Conservation (phyloP, 2,113 vertebrate species). For the Sialia sialis region DNA sequence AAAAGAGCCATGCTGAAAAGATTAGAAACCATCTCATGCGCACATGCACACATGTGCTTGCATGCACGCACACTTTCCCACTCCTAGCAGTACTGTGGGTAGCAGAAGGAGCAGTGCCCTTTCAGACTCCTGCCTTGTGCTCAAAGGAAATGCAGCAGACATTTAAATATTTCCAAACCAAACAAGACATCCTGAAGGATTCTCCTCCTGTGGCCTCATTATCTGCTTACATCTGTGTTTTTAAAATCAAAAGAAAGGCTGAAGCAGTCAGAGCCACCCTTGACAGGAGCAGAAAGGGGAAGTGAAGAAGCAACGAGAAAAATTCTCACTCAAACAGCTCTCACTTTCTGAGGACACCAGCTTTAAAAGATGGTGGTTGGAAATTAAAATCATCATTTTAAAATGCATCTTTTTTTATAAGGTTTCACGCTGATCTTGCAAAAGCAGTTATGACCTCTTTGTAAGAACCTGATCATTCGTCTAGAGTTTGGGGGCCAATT, state of each 20-base stretch:
- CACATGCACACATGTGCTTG: neutral
- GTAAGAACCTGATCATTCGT: neutral
- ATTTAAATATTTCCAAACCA: constrained; percentile 76
- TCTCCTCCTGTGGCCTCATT: constrained; percentile 67
- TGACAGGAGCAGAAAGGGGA: neutral
- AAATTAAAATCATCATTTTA: neutral
- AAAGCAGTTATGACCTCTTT: neutral
- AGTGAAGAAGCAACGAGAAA: neutral
- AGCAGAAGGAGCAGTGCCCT: constrained; percentile 28
- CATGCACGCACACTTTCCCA: neutral
- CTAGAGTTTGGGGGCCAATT: neutral
- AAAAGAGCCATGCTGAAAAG: constrained; percentile 15
- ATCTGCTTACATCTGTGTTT: constrained; percentile 61
- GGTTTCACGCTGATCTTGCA: neutral
- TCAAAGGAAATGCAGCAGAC: constrained; percentile 76
- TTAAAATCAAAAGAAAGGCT: constrained; percentile 46
- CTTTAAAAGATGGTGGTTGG: neutral
- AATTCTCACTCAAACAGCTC: neutral
- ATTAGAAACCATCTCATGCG: constrained; percentile 1
- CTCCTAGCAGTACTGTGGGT: neutral
- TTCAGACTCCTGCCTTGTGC: constrained; percentile 35
- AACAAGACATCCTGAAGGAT: constrained; percentile 74
- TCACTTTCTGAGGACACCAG: neutral
- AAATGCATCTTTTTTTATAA: neutral
- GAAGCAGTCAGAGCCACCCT: neutral